Conservation (phyloP, 2,113 vertebrate genomes). For the Nerophis lumbriciformis region DNA sequence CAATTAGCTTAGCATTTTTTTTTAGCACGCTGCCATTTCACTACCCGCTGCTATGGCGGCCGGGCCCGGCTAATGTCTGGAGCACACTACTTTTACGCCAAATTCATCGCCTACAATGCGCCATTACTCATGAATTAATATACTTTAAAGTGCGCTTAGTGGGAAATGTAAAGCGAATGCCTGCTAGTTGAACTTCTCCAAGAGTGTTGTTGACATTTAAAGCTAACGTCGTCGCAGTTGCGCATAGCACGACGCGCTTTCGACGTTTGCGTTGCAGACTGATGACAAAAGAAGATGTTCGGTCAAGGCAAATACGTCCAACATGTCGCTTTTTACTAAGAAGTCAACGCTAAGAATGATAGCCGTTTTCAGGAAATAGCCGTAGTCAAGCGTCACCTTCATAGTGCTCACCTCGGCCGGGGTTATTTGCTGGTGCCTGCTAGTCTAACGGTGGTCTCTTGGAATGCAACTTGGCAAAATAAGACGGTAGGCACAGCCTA, state of each 20-base stretch:
- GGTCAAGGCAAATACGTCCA: background rate
- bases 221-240: background rate
- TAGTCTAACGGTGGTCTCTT: background rate
- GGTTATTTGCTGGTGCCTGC: conserved; percentile 32
- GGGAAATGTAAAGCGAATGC: background rate
- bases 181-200: background rate
- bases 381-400: conserved; percentile 17
- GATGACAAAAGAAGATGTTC: background rate
- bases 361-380: conserved; percentile 3
- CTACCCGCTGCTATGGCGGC: conserved; percentile 37
- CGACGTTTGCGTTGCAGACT: background rate
- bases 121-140: background rate
- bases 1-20: background rate
- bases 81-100: conserved; percentile 43
- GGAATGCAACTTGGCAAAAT: background rate
- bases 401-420: conserved; percentile 6
- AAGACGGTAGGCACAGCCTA: background rate
- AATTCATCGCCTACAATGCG: conserved; percentile 7
- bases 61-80: conserved; percentile 47
- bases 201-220: background rate
- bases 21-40: conserved; percentile 46
- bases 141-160: background rate
- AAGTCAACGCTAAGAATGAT: background rate
- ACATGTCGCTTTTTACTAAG: background rate
- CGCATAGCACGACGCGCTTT: background rate